phyloP scores from a whole-genome alignment of 2,797 vertebrate species.

The Falco cherrug region DNA sequence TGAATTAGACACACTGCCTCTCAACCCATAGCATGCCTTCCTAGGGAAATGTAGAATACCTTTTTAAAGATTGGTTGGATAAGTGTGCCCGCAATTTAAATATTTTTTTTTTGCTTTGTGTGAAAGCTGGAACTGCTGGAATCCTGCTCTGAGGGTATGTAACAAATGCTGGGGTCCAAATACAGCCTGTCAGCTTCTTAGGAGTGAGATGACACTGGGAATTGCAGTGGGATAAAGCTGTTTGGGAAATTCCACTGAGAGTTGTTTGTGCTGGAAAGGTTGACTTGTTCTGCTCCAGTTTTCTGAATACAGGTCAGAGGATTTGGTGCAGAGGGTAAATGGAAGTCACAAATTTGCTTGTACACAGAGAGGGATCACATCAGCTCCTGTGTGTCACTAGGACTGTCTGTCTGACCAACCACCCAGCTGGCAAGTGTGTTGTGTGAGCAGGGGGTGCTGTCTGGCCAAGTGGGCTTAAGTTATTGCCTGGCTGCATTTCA shows the following conservation, averaged over 20 bases:
- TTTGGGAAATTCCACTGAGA: not conserved
- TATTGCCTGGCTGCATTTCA: not conserved
- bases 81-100: not conserved
- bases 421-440: accelerated
- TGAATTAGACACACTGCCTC: not conserved
- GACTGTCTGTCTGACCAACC: not conserved
- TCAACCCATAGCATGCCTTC: not conserved
- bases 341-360: not conserved
- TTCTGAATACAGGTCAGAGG: not conserved
- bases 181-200: not conserved
- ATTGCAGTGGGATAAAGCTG: not conserved
- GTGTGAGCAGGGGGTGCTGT: accelerated
- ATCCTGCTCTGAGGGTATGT: not conserved
- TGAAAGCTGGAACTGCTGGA: not conserved
- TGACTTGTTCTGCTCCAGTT: not conserved
- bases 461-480: not conserved
- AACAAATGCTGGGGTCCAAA: not conserved
- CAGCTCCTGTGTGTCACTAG: not conserved
- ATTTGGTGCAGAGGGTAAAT: not conserved
- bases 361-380: not conserved
- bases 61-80: not conserved
- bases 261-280: not conserved
- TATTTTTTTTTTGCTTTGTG: accelerated
- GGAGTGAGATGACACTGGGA: not conserved
- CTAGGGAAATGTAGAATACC: not conserved